Base-by-base conservation (phyloP, 2,888 invertebrate species). In the Chymomyza amoena region DNA sequence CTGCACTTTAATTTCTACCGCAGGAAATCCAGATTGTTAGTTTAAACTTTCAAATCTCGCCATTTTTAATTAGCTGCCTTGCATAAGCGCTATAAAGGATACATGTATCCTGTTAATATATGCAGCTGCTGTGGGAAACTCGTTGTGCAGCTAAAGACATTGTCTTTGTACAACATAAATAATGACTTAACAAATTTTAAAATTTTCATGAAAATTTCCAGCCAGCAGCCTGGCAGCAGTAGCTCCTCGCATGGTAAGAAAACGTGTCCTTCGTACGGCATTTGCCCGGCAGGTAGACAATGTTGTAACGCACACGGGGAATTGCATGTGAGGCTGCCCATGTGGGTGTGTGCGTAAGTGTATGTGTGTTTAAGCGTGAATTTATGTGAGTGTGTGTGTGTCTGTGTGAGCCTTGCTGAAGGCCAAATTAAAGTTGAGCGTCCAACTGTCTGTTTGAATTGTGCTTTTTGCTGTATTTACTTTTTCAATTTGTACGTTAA, bases 401-500 rank as follows among this genome's bases (percentile, higher is more conserved):
- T n/a, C 32, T 16, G 60, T 60, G 54, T n/a, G 32, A 57, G 61
- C 15, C 66, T 54, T 78, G 79, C 72, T 84, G 82, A 84, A 88
- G 88, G 87, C 69, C 88, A 73, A 39, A 72, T 79, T 81, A 79
- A 86, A 79, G 80, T 69, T 70, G 57, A 6, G 13, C 64, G 45
- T 10, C 63, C 52, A 57, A 69, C 56, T 72, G 70, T 70, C 72
- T 74, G 70, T 75, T 73, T 79, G 80, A 66, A 52, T 79, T 83
- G 79, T 75, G 65, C 84, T 79, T 86, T 77, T 75, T 70, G 10
- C 13, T 56, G 16, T 45, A 45, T 64, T 56, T 39, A 16, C 36
- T 16, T 56, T 45, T 65, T 54, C 56, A 67, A 71, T 69, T 74
- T 70, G 61, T 65, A 68, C 73, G 73, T 75, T 56, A 69, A 76